Evolutionary conservation across 2,797 vertebrate species (phyloP), one percentile per base, ranked within the genome.

Genomic region (Sebastolobus alascanus): DNA sequence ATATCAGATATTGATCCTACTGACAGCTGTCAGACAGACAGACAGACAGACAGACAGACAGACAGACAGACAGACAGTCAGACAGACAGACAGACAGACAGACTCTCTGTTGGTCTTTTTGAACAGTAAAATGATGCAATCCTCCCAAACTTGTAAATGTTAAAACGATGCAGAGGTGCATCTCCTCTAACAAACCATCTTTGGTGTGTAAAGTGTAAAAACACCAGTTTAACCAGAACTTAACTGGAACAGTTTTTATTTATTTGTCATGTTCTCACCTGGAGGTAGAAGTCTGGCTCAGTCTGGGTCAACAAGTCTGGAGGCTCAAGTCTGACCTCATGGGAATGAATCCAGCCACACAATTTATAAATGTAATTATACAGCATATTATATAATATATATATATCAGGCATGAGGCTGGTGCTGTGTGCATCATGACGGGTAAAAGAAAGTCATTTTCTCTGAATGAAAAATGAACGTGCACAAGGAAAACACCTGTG

Each of bases 281-380:
- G 35, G 68, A 6, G n/a, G n/a, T n/a, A n/a, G n/a, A n/a, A n/a
- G n/a, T n/a, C n/a, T n/a, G n/a, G n/a, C n/a, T n/a, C n/a, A n/a
- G n/a, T n/a, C n/a, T n/a, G n/a, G n/a, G n/a, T n/a, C n/a, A n/a
- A n/a, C n/a, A n/a, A n/a, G n/a, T n/a, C n/a, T n/a, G n/a, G n/a
- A n/a, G n/a, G n/a, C n/a, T 38, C 38, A 27, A 38, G 60, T 27
- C 16, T 75, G 31, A 77, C 74, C 60, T 68, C n/a, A 61, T 1
- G 20, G 67, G 78, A 77, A 82, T 80, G 38, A 14, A 31, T 55
- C 29, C 33, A 27, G 16, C 63, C 6, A 7, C 14, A 50, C 46
- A 50, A 50, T 8, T 50, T 18, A 5, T 50, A 50, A 40, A 40
- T 40, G 38, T 40, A 12, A 38, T 38, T 38, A 38, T 38, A 38